These are phyloP conservation scores for Cylloceria caligata DNA, from an alignment of 2,888 invertebrate species.

Conservation along the genomic window DNA sequence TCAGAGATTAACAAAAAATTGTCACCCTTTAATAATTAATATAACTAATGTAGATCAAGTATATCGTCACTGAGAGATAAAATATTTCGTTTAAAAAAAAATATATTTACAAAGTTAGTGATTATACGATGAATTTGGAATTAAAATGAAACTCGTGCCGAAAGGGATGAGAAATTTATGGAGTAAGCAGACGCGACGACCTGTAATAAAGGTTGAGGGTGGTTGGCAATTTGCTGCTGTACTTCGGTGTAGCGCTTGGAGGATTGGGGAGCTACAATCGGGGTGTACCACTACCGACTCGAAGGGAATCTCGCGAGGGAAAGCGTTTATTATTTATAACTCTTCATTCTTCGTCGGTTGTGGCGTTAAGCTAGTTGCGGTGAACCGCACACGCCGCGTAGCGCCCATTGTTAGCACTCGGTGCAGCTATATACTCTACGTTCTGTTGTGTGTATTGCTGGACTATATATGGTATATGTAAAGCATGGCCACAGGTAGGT, in stretches of 20 bases:
- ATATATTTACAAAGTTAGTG: too few relatives aligned
- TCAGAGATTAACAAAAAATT: too few relatives aligned
- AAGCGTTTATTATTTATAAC: constrained; percentile 64
- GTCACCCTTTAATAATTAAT: too few relatives aligned
- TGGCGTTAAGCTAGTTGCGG: constrained; percentile 58
- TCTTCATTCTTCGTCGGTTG: constrained; percentile 60
- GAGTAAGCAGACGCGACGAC: not conserved
- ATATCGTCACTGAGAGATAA: too few relatives aligned
- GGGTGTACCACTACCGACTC: not conserved
- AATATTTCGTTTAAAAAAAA: too few relatives aligned
- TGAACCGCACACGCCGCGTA: constrained; percentile 35
- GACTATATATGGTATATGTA: not conserved
- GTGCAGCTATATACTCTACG: constrained; percentile 5
- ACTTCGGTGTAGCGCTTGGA: not conserved
- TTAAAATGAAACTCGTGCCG: not conserved
- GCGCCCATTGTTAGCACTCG: constrained; percentile 57
- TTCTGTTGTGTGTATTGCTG: not conserved
- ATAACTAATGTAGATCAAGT: too few relatives aligned
- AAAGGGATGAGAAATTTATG: not conserved
- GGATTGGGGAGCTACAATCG: constrained; percentile 3
- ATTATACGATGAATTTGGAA: not conserved
- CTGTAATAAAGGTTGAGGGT: not conserved
- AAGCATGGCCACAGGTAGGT: constrained; percentile 22
- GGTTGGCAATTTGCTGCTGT: not conserved
- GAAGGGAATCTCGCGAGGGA: constrained; percentile 12